Evolutionary conservation across 92 coral and sea anemone genomes (phyloP).

Genomic region (Chrysogorgia sp.): DNA sequence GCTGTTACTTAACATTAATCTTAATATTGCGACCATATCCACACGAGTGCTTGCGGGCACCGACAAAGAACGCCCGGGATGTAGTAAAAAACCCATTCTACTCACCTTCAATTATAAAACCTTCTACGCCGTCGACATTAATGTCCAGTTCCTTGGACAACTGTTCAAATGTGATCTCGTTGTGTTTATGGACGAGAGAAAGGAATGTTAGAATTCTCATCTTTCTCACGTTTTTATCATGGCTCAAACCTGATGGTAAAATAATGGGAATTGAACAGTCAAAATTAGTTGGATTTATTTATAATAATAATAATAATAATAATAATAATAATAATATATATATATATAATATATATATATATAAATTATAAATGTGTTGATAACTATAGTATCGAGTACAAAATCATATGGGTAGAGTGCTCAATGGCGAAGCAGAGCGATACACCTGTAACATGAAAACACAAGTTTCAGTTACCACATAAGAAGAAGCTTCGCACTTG

Average conservation of each 20-base stretch:
- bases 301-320: not conserved
- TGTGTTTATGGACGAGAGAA: conserved; percentile 73
- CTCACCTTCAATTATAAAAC: conserved; percentile 89
- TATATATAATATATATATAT: no score
- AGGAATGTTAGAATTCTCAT: conserved; percentile 88
- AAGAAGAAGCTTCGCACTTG: no score
- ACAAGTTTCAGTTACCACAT: no score
- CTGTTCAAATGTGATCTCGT: conserved; percentile 83
- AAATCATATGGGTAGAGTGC: no score
- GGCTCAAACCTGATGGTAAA: conserved; percentile 69
- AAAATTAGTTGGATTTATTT: not conserved
- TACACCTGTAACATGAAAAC: not conserved
- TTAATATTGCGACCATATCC: no score
- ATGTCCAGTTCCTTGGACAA: conserved; percentile 73
- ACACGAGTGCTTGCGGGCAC: not conserved
- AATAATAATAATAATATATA: not conserved
- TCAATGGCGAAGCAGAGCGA: no score
- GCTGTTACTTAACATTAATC: not conserved
- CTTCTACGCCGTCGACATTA: conserved; percentile 75
- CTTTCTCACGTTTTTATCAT: conserved; percentile 82
- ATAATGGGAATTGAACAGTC: not conserved
- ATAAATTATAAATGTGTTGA: not conserved
- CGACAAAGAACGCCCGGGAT: no score
- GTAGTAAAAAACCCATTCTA: no score
- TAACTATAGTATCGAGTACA: no score